A percentile compares a stretch with the other conserved stretches of the same genome.
Evolutionary conservation across 2,113 vertebrate species (phyloP).

Genomic region (Osmerus eperlanus): DNA sequence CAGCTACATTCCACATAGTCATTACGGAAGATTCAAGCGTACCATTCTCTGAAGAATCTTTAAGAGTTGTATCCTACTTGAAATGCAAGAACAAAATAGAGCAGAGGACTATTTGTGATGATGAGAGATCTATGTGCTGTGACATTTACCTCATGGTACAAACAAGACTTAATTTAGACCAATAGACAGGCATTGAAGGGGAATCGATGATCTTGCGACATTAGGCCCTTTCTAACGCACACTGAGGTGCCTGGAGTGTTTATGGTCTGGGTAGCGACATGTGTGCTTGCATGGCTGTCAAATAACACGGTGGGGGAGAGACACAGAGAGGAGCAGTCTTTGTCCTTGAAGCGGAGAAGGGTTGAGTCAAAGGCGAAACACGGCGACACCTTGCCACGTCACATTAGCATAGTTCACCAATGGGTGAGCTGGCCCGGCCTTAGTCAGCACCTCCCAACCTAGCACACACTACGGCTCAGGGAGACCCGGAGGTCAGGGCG

Average conservation of each 20-base stretch:
- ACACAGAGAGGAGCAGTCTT: conserved; percentile 8
- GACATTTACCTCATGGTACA: no score
- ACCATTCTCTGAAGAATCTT: conserved; percentile 1
- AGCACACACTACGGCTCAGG: conserved; percentile 20
- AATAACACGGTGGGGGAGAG: conserved; percentile 31
- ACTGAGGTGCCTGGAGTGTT: no score
- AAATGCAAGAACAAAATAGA: background rate
- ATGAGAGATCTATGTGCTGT: no score
- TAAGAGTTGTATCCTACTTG: no score
- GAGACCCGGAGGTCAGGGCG: conserved; percentile 53
- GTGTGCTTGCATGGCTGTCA: conserved; percentile 30
- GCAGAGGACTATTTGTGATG: background rate
- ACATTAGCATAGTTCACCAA: conserved; percentile 60
- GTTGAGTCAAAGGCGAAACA: conserved; percentile 29
- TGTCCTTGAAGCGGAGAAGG: conserved; percentile 52
- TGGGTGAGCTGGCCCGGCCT: conserved; percentile 52
- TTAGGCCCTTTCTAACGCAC: no score
- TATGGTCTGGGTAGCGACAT: no score
- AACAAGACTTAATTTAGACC: no score
- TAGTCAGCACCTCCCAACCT: conserved; percentile 61
- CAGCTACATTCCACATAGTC: conserved; percentile 59
- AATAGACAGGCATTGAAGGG: no score
- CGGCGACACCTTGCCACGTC: conserved; percentile 42
- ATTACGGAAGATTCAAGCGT: conserved; percentile 44
- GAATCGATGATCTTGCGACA: no score